These are phyloP conservation scores for Apodemia hepburni DNA, from an alignment of 2,888 invertebrate species.

Conservation along the genomic window DNA sequence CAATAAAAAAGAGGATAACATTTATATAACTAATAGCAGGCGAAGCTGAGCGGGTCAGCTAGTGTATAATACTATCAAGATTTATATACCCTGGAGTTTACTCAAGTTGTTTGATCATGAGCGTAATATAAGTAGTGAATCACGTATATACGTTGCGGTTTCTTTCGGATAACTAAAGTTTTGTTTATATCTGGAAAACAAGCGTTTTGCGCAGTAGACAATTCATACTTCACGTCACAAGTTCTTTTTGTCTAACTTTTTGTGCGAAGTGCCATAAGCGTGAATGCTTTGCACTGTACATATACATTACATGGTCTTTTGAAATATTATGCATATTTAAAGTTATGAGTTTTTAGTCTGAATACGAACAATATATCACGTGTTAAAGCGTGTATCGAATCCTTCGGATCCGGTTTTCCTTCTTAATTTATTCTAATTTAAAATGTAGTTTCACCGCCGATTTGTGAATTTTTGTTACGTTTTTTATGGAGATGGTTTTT, in stretches of 20 bases:
- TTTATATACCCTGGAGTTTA: not conserved
- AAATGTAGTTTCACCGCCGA: too few species aligned
- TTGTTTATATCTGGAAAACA: constrained; percentile 18
- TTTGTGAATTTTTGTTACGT: too few species aligned
- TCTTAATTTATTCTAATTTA: too few species aligned
- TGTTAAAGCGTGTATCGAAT: too few species aligned
- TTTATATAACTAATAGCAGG: too few species aligned
- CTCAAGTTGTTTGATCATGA: not conserved
- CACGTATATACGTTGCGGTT: not conserved
- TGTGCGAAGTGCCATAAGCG: constrained; percentile 15
- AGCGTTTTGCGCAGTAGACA: constrained; percentile 21
- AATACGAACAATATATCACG: too few species aligned
- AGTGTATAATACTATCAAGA: too few species aligned
- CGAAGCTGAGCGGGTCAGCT: too few species aligned
- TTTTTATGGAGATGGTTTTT: too few species aligned
- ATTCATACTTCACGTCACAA: constrained; percentile 18
- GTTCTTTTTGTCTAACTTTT: constrained; percentile 18
- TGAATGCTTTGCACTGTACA: not conserved
- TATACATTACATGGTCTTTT: constrained; percentile 2
- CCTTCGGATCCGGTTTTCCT: too few species aligned
- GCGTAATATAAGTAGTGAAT: not conserved
- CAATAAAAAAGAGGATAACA: too few species aligned
- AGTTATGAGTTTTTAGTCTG: too few species aligned
- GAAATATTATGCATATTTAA: not conserved
- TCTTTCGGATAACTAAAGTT: constrained; percentile 16